Evolutionary conservation across 2,888 invertebrate genomes (phyloP).

Genomic region (Pimpla rufipes): DNA sequence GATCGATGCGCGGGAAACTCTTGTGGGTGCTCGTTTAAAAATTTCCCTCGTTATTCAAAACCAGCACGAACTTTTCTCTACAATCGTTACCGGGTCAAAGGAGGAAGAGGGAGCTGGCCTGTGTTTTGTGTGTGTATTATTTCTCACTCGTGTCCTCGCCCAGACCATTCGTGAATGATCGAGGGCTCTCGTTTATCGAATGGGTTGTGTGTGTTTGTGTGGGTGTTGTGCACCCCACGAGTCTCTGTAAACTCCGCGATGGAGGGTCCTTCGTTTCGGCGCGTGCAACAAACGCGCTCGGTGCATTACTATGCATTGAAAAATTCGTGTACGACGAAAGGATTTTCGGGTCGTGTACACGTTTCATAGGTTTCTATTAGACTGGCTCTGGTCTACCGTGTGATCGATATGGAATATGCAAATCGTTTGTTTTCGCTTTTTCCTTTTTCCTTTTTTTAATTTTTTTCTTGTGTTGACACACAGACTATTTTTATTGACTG

Average conservation of each 20-base stretch:
- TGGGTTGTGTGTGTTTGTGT: constrained; percentile 22
- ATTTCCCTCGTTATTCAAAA: constrained; percentile 9
- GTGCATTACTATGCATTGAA: constrained; percentile 3
- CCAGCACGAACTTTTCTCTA: background rate
- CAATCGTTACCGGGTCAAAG: background rate
- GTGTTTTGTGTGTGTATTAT: background rate
- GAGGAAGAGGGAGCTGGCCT: background rate
- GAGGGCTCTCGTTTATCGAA: constrained; percentile 22
- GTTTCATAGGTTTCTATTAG: constrained; percentile 7
- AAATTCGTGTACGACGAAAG: background rate
- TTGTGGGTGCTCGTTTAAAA: background rate
- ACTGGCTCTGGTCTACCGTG: background rate
- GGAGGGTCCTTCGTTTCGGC: background rate
- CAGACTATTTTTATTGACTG: background rate
- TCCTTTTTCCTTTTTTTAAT: too few relatives aligned
- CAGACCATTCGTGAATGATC: constrained; percentile 33
- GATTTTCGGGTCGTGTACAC: background rate
- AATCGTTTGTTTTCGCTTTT: background rate
- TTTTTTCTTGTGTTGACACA: too few relatives aligned
- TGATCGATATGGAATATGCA: constrained; percentile 7
- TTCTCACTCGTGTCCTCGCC: background rate
- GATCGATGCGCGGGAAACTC: background rate
- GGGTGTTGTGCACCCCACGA: constrained; percentile 10
- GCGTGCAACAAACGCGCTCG: constrained; percentile 22
- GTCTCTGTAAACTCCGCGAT: background rate